Evolutionary conservation across 1,140 invertebrate genomes (phyloP).

Genomic region (Nephotettix cincticeps): DNA sequence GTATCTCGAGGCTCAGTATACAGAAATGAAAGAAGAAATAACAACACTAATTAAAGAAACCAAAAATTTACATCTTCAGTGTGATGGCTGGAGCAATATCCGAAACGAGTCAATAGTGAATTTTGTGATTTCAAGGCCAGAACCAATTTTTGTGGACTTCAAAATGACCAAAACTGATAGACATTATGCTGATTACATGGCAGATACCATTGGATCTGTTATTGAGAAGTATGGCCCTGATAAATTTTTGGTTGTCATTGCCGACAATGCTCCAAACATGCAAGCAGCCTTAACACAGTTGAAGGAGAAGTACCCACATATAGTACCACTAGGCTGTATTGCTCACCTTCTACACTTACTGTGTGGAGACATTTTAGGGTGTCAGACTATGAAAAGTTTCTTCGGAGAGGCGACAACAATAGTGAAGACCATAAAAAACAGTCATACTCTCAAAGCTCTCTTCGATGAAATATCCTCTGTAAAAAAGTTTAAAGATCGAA

Average conservation of each 20-base stretch:
- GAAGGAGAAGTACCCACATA: constrained; percentile 33
- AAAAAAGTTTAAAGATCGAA: constrained; percentile 14
- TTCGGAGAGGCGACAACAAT: neutral
- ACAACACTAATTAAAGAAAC: neutral
- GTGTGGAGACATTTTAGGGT: constrained; percentile 25
- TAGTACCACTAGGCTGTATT: constrained; percentile 13
- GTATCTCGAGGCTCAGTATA: constrained; percentile 33
- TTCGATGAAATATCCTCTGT: neutral
- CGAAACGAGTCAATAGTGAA: constrained; percentile 42
- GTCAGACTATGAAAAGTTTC: constrained; percentile 15
- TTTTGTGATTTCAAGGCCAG: constrained; percentile 41
- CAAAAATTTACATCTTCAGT: constrained; percentile 37
- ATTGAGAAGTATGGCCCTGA: constrained; percentile 40
- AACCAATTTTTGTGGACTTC: constrained; percentile 42
- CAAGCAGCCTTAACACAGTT: constrained; percentile 37
- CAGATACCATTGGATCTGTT: constrained; percentile 37
- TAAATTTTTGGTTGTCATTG: constrained; percentile 41
- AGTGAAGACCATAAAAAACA: constrained; percentile 12
- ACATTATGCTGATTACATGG: constrained; percentile 39
- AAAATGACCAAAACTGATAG: constrained; percentile 35
- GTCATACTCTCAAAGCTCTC: neutral
- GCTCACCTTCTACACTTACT: constrained; percentile 27
- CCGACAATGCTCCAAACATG: constrained; percentile 41
- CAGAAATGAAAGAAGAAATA: constrained; percentile 16
- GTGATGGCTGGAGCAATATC: constrained; percentile 44